Percentiles rank a stretch among this genome's conserved stretches.
phyloP scores from a whole-genome alignment of 2,888 invertebrate species.

The Erebia ligea region DNA sequence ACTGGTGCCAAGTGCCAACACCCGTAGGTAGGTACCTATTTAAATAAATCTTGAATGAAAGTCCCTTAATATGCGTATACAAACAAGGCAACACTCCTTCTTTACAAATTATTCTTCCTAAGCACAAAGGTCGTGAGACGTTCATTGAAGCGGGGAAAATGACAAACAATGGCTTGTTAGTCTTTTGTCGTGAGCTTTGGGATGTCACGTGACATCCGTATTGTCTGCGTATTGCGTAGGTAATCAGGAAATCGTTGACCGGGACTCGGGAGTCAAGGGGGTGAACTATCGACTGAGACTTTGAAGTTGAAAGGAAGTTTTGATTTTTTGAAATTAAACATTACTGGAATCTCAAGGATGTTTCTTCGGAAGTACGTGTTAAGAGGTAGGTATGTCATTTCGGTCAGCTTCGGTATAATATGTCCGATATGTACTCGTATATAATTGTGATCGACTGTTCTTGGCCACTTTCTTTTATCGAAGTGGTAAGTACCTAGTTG shows the following conservation, averaged over 20 bases:
- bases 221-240: constrained; percentile 64
- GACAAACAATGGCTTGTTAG: constrained; percentile 77
- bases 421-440: too few relatives aligned
- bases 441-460: too few relatives aligned
- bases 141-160: constrained; percentile 48
- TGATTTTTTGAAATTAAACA: not conserved
- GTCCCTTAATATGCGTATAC: not conserved
- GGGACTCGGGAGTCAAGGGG: constrained; percentile 52
- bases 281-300: constrained; percentile 7
- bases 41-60: not conserved
- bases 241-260: constrained; percentile 71
- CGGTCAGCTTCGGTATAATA: too few relatives aligned
- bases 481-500: too few relatives aligned
- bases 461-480: too few relatives aligned
- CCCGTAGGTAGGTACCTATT: too few relatives aligned
- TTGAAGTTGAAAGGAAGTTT: not conserved
- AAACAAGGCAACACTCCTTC: constrained; percentile 23
- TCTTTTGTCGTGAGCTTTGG: constrained; percentile 70
- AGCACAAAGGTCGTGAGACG: constrained; percentile 39
- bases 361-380: too few relatives aligned
- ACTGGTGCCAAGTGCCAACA: not conserved
- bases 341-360: too few relatives aligned
- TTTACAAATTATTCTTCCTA: constrained; percentile 32
- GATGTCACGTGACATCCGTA: constrained; percentile 68
- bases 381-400: too few relatives aligned